Evolutionary conservation across 2,113 vertebrate species (phyloP), one percentile per base, ranked within the genome.

Genomic region (Notechis scutatus): DNA sequence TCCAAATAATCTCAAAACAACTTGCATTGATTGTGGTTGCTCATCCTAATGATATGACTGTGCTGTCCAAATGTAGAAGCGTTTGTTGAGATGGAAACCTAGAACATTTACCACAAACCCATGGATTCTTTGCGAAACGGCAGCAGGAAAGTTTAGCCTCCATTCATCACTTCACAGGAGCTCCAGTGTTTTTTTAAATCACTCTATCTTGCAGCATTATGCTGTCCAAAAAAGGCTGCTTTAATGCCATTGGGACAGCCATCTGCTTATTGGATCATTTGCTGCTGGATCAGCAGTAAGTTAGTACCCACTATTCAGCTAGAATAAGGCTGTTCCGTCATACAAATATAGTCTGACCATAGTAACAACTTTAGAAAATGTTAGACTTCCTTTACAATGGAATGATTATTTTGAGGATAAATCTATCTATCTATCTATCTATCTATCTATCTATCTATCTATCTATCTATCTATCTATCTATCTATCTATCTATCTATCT

Each of bases 291-390:
- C 74, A 42, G 18, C 34, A 81, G 34, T 81, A 81, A 42, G 34
- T 42, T 81, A 81, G 34, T 39, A 81, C 7, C 34, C 74, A 21
- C 21, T 21, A 81, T 42, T 81, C 74, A 81, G 34, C 74, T 42
- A 81, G 34, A 81, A 42, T 81, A 81, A 20, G 74, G 7, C 74
- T 42, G 74, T 21, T 81, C 34, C 21, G 18, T 42, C 34, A 42
- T 81, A 42, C 18, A 81, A 81, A 81, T 81, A 81, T 1, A 81
- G 74, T 42, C 18, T 42, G 34, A 42, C 18, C 95, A 92, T 88
- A 87, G 94, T 95, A 96, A 97, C 95, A 59, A 94, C 96, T 97
- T 97, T 96, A 97, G 94, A 96, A 97, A 97, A 96, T 95, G 96
- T 96, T 94, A 96, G 95, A 96, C 96, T 96, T 69, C 96, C 95